These are phyloP conservation scores for Galaxias olidus DNA, from an alignment of 2,797 vertebrate genomes.

Conservation along the genomic window DNA sequence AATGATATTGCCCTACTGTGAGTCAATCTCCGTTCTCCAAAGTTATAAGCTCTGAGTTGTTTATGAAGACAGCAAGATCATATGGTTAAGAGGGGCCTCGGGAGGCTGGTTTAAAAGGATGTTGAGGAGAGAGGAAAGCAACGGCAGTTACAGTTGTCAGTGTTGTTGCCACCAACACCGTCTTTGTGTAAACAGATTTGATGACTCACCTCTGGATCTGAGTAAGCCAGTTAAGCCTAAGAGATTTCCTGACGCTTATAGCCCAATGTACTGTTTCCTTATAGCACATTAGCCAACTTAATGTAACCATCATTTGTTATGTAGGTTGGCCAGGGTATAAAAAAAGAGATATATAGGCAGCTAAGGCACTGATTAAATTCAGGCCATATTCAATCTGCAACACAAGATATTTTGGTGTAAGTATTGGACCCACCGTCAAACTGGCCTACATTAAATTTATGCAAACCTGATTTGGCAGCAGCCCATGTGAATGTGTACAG, in stretches of 20 bases:
- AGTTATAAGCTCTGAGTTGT: background rate
- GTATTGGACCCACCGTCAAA: constrained; percentile 41
- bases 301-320: no score
- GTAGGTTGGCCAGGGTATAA: no score
- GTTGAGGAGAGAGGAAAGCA: constrained; percentile 9
- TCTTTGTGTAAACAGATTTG: constrained; percentile 67
- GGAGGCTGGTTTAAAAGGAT: constrained; percentile 18
- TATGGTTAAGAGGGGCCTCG: constrained; percentile 1
- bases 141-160: constrained; percentile 28
- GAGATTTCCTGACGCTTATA: constrained; percentile 69
- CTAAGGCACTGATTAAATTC: no score
- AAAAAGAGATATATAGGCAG: constrained; percentile 28
- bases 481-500: constrained; percentile 46
- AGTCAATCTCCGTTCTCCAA: no score
- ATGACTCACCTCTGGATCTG: constrained; percentile 71
- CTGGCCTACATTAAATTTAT: constrained; percentile 37
- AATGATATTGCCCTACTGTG: no score
- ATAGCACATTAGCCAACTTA: constrained; percentile 29
- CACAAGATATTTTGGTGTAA: no score
- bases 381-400: no score
- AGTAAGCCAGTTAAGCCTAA: constrained; percentile 69
- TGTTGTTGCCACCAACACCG: constrained; percentile 51
- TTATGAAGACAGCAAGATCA: constrained; percentile 13
- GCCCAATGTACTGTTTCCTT: constrained; percentile 44
- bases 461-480: constrained; percentile 55